Evolutionary conservation across 64 coral and sea anemone genomes (phyloP).

Genomic region (Acropora yongei): DNA sequence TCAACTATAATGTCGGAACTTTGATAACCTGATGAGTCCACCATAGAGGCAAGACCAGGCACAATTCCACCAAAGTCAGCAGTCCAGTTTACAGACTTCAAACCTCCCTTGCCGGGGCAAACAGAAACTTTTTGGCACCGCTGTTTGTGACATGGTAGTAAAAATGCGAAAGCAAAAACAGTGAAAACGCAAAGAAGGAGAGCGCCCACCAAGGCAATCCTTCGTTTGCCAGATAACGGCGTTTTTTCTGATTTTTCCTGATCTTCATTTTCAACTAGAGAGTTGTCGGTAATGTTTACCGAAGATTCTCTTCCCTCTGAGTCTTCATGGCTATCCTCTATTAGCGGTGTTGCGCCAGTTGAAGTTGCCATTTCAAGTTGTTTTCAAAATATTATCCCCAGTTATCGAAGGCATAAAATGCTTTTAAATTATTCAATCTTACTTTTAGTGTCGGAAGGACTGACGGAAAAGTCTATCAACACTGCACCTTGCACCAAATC

Average conservation of each 20-base stretch:
- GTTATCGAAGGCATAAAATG: not conserved
- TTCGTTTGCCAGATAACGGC: conserved; percentile 64
- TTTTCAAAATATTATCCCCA: not conserved
- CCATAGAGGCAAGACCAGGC: conserved; percentile 33
- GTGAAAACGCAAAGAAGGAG: conserved; percentile 89
- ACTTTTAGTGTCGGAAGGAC: no score
- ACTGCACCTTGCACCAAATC: no score
- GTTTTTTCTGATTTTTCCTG: conserved; percentile 47
- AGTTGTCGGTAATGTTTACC: not conserved
- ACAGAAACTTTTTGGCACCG: conserved; percentile 47
- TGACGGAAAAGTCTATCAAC: no score
- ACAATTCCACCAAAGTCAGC: conserved; percentile 52
- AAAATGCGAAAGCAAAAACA: conserved; percentile 87
- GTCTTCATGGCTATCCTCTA: conserved; percentile 20
- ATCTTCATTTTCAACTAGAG: conserved; percentile 38
- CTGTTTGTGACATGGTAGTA: conserved; percentile 82
- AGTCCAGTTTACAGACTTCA: conserved; percentile 42
- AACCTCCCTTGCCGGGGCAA: not conserved
- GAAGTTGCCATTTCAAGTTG: conserved; percentile 46
- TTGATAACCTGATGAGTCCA: conserved; percentile 11
- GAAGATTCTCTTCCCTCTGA: conserved; percentile 28
- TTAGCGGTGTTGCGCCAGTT: not conserved
- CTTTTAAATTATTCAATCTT: no score
- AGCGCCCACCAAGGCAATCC: conserved; percentile 77
- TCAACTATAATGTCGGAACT: conserved; percentile 61